Base-by-base conservation (phyloP, 2,113 vertebrate genomes). In the Malurus elegans region DNA sequence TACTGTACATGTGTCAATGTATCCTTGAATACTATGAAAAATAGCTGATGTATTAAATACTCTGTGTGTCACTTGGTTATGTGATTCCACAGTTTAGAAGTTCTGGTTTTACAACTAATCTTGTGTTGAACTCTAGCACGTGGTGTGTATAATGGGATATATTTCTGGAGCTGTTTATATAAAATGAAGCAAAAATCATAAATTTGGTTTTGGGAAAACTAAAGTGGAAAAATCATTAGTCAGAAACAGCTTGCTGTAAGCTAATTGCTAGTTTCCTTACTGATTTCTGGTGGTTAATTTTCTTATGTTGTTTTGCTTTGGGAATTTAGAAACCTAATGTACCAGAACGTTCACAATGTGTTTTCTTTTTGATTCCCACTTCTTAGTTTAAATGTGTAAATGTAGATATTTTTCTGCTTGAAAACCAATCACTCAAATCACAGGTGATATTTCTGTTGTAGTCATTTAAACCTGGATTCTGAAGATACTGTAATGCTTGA, bases 271-370 rank as follows among this genome's bases (percentile, higher is more conserved):
- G 34, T 86, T 69, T 95, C 89, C 86, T 14, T 60, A 56, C 64
- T 94, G 65, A 86, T 89, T 94, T 92, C 88, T 95, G 56, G 71
- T 84, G 60, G 95, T 78, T 96, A 81, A 93, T 96, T 92, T 93
- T 94, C 72, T 79, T 67, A 56, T 10, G 19, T 86, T 92, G 86
- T 88, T 92, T 94, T 92, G 92, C 83, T 94, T 94, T 88, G 78
- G 88, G 86, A 93, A 81, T 91, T 79, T 86, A 71, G 88, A 95
- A 88, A 79, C 61, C 34, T 94, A 86, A 93, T 89, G 69, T 95
- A 70, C 69, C 86, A 86, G 79, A 93, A 95, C 86, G 60, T 60
- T 91, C 47, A 93, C 54, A 74, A 62, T 90, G 64, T 94, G 86
- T 92, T 95, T 95, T 90, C 79, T 66, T 75, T 92, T 73, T 76